phyloP scores from a whole-genome alignment of 35 echinoderm and acorn worm genomes.

The Acanthaster planci region DNA sequence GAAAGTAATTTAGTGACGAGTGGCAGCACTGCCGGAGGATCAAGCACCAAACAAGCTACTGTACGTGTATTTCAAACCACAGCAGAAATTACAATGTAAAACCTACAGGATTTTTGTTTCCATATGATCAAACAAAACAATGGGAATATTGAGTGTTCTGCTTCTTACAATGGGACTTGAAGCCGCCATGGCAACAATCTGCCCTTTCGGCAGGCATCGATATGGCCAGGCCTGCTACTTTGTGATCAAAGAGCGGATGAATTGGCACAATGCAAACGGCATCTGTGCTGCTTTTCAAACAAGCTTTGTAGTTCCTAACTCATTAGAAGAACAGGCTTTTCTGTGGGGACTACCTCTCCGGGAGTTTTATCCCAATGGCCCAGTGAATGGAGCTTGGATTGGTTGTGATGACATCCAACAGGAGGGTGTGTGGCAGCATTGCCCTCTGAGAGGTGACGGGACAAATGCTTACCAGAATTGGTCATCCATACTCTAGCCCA shows the following conservation, averaged over 20 bases:
- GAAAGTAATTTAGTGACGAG: no score
- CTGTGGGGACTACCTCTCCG: neutral
- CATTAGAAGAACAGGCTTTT: neutral
- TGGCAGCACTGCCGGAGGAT: no score
- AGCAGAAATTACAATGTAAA: no score
- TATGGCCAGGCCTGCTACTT: neutral
- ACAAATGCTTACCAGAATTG: constrained; percentile 12
- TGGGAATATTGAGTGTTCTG: no score
- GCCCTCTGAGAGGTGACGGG: neutral
- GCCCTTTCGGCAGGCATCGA: neutral
- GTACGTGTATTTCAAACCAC: no score
- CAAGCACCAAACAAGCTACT: no score
- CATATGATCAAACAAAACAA: no score
- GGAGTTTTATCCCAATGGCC: neutral
- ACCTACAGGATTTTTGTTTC: no score
- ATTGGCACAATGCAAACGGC: neutral
- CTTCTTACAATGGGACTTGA: no score
- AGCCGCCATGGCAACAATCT: neutral
- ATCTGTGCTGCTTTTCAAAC: neutral
- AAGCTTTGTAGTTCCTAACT: neutral
- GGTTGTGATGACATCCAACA: constrained; percentile 4
- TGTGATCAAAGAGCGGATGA: neutral
- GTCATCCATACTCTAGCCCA: no score
- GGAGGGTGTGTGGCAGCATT: neutral
- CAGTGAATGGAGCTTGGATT: neutral